Conservation (phyloP, 2,888 invertebrate species). For the Congeria kusceri region DNA sequence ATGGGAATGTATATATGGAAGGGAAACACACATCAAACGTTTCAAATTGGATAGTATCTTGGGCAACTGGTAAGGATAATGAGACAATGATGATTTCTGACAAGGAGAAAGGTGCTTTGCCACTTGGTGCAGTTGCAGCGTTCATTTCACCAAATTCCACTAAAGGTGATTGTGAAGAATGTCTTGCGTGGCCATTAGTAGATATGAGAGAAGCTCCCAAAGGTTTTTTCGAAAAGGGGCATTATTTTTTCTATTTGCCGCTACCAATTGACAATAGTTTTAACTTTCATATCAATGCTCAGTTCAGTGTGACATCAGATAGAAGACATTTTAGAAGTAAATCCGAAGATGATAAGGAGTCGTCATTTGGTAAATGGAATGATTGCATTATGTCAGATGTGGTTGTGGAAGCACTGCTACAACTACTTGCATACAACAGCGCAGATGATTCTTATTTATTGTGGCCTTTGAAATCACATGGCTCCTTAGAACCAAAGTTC, state of each 20-base stretch:
- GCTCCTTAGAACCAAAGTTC: no score
- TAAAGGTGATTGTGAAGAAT: background rate
- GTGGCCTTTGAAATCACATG: no score
- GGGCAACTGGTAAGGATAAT: constrained; percentile 51
- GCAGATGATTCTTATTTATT: no score
- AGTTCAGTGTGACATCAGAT: no score
- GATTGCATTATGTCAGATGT: background rate
- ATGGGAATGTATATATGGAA: background rate
- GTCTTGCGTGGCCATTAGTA: constrained; percentile 4
- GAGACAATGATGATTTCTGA: constrained; percentile 18
- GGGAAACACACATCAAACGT: background rate
- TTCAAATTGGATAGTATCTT: constrained; percentile 55
- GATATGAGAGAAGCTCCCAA: background rate
- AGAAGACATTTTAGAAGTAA: no score
- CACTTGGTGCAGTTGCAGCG: no score
- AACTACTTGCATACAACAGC: background rate
- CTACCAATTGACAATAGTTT: constrained; percentile 74
- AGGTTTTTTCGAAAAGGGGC: constrained; percentile 64
- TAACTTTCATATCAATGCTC: constrained; percentile 80
- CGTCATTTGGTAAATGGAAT: no score
- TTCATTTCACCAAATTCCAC: constrained; percentile 1
- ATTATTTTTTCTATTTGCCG: constrained; percentile 73
- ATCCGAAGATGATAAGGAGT: no score
- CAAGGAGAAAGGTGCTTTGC: constrained; percentile 51
- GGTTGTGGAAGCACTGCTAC: background rate